Conservation (phyloP, 2,113 vertebrate species). For the Hyperoodon ampullatus region DNA sequence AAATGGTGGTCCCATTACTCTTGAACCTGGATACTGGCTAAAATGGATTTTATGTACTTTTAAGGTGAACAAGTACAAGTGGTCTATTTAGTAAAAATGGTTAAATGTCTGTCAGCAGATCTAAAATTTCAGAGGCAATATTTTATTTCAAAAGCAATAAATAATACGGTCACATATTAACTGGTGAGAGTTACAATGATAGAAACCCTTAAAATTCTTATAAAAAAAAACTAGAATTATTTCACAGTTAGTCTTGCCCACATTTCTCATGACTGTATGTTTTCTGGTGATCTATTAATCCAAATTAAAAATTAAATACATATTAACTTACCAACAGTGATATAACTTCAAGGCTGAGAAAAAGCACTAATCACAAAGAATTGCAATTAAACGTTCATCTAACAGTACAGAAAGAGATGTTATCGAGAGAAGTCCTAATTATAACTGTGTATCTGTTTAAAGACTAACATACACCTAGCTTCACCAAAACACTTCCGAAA, state of each 20-base stretch:
- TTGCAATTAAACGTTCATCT: neutral
- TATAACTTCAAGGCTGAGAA: constrained; percentile 29
- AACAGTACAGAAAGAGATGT: constrained; percentile 4
- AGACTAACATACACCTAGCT: neutral
- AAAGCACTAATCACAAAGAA: constrained; percentile 5
- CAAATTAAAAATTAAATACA: constrained; percentile 60
- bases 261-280: constrained; percentile 24
- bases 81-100: neutral
- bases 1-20: neutral
- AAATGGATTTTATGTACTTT: neutral
- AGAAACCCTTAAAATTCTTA: constrained; percentile 49
- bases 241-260: constrained; percentile 27
- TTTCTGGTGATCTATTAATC: constrained; percentile 38
- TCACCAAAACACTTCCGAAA: constrained; percentile 17
- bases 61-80: neutral
- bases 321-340: constrained; percentile 36
- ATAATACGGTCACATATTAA: constrained; percentile 41
- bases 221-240: constrained; percentile 38
- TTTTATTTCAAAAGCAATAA: constrained; percentile 72
- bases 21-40: neutral
- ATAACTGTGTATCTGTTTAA: neutral
- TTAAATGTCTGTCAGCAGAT: constrained; percentile 18
- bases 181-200: constrained; percentile 52
- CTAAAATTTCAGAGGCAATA: constrained; percentile 44
- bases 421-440: neutral